Percentiles rank a stretch among this genome's conserved stretches.
These are phyloP conservation scores for Eurystomus gularis DNA, from an alignment of 2,113 vertebrate species.

Conservation along the genomic window DNA sequence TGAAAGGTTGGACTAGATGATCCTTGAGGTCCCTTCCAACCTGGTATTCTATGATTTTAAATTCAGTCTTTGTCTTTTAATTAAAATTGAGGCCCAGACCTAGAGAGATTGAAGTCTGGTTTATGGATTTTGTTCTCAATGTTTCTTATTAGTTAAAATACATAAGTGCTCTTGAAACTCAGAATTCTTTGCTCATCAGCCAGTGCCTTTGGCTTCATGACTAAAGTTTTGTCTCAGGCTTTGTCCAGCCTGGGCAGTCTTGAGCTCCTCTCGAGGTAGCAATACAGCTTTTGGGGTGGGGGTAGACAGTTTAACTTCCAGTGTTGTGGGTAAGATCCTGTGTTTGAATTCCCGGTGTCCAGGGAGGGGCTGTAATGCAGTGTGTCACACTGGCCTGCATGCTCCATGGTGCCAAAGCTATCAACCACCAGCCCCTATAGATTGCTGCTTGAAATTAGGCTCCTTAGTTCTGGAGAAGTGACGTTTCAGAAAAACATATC, in stretches of 20 bases:
- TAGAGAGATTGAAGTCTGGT: not conserved
- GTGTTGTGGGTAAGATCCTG: not conserved
- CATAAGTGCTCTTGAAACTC: not conserved
- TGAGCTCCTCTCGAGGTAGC: not conserved
- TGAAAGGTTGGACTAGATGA: too few relatives aligned
- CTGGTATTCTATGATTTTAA: too few relatives aligned
- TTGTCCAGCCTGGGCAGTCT: accelerated
- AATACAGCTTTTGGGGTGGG: not conserved
- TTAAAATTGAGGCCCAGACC: not conserved
- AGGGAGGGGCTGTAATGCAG: not conserved
- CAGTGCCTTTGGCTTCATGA: not conserved
- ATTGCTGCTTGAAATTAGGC: not conserved
- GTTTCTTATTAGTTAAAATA: not conserved
- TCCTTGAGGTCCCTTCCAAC: too few relatives aligned
- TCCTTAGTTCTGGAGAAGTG: not conserved
- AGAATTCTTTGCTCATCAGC: accelerated
- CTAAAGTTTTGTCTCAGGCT: not conserved
- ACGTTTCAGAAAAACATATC: not conserved
- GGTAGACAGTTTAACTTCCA: not conserved
- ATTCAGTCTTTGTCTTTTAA: not conserved
- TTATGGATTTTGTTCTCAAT: not conserved
- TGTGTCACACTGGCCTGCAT: not conserved
- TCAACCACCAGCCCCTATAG: not conserved
- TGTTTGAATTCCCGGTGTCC: not conserved
- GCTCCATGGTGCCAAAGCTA: not conserved